phyloP scores from a whole-genome alignment of 2,113 vertebrate species.

The Ictalurus furcatus region DNA sequence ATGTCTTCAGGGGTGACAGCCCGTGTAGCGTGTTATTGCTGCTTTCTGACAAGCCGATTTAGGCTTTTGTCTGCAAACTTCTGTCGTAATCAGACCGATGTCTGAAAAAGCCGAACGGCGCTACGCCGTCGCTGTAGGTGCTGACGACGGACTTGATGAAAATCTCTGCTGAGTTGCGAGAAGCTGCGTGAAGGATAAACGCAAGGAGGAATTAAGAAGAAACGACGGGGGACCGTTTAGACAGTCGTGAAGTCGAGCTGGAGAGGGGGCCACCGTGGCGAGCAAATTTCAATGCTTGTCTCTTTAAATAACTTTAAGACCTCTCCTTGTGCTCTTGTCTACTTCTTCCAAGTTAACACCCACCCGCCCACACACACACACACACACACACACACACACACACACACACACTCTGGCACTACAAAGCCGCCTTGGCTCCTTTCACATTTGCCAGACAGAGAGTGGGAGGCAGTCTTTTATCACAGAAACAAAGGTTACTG shows the following conservation, averaged over 20 bases:
- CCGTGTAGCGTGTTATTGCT: not conserved
- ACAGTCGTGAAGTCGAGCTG: slow-evolving; percentile 19
- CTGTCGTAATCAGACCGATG: slow-evolving; percentile 11
- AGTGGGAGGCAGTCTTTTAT: slow-evolving; percentile 38
- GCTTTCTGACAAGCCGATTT: slow-evolving; percentile 16
- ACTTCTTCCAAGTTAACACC: not conserved
- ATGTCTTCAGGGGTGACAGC: not conserved
- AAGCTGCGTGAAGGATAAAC: slow-evolving; percentile 12
- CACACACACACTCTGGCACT: slow-evolving; percentile 63
- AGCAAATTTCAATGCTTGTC: slow-evolving; percentile 76
- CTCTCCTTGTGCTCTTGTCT: slow-evolving; percentile 63
- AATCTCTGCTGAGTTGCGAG: not conserved
- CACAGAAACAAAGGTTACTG: slow-evolving; percentile 33
- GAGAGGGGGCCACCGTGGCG: slow-evolving; percentile 33
- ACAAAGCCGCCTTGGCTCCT: slow-evolving; percentile 81
- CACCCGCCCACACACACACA: not conserved
- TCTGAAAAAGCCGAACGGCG: not conserved
- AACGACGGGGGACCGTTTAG: not conserved
- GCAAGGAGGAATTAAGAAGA: slow-evolving; percentile 9
- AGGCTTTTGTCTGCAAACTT: slow-evolving; percentile 25
- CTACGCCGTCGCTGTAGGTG: slow-evolving; percentile 7
- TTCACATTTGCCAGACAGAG: slow-evolving; percentile 63
- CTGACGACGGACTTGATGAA: not conserved
- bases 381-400: slow-evolving; percentile 14
- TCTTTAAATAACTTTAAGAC: slow-evolving; percentile 96